Conservation (phyloP, 2,888 invertebrate species). For the Cistogaster globosa region DNA sequence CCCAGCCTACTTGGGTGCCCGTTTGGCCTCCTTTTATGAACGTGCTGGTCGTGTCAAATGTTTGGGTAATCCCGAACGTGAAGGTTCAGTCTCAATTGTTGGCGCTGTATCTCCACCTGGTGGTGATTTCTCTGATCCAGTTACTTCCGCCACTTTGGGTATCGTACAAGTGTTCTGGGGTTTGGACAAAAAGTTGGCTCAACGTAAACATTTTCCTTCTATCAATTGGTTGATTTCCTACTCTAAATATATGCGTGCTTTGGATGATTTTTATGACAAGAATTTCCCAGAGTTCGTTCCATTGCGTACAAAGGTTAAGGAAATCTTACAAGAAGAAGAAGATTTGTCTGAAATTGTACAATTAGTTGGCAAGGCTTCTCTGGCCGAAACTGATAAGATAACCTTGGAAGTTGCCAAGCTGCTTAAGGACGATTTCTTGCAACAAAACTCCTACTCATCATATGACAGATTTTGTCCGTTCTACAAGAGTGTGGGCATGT, state of each 20-base stretch:
- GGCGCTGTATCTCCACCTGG: constrained; percentile 99
- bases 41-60: constrained; percentile 99
- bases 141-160: constrained; percentile 98
- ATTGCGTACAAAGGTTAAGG: constrained; percentile 96
- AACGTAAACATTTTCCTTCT: constrained; percentile 99
- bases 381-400: constrained; percentile 99
- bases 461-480: constrained; percentile 99
- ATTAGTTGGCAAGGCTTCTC: constrained; percentile 98
- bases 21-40: constrained; percentile 99
- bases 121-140: constrained; percentile 99
- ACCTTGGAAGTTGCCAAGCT: constrained; percentile 99
- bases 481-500: constrained; percentile 99
- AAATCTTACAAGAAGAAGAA: constrained; percentile 99
- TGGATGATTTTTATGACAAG: constrained; percentile 99
- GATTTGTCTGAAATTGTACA: constrained; percentile 99
- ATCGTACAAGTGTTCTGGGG: constrained; percentile 99
- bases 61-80: constrained; percentile 98
- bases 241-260: constrained; percentile 98
- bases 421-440: constrained; percentile 99
- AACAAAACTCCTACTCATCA: constrained; percentile 98
- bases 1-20: constrained; percentile 99
- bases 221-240: constrained; percentile 99
- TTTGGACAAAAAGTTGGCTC: constrained; percentile 98
- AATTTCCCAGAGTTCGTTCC: constrained; percentile 98
- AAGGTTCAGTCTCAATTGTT: constrained; percentile 99